Evolutionary conservation across 2,797 vertebrate species (phyloP).

Genomic region (Phyllotis vaccarum): DNA sequence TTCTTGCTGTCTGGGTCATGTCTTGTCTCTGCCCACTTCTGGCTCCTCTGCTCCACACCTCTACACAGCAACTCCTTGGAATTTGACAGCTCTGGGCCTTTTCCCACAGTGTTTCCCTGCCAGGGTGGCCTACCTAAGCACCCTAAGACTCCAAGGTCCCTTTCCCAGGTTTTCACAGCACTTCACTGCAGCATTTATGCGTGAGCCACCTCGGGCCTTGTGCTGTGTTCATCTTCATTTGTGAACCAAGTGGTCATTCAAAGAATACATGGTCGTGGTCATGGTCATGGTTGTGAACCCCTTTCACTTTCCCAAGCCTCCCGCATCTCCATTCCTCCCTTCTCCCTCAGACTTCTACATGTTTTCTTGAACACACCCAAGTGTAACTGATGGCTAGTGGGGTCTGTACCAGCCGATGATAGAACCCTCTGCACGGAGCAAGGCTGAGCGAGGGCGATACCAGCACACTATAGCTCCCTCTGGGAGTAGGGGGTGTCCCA

Average conservation of each 20-base stretch:
- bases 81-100: neutral
- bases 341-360: neutral
- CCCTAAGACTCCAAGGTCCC: neutral
- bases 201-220: too few relatives aligned
- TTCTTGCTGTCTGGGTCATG: neutral
- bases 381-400: too few relatives aligned
- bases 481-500: too few relatives aligned
- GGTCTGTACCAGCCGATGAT: too few relatives aligned
- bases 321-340: neutral
- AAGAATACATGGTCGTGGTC: neutral
- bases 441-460: too few relatives aligned
- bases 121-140: neutral
- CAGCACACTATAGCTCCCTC: too few relatives aligned
- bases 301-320: neutral
- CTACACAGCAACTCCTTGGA: neutral
- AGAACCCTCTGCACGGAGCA: too few relatives aligned
- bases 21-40: neutral
- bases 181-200: neutral
- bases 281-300: fast-evolving
- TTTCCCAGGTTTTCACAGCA: neutral
- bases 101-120: neutral
- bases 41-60: neutral
- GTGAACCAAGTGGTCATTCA: neutral
- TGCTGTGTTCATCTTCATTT: neutral
- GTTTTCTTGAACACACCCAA: slow-evolving; percentile 6